phyloP scores from a whole-genome alignment of 2,888 invertebrate genomes.

The Venustoraphidia nigricollis region DNA sequence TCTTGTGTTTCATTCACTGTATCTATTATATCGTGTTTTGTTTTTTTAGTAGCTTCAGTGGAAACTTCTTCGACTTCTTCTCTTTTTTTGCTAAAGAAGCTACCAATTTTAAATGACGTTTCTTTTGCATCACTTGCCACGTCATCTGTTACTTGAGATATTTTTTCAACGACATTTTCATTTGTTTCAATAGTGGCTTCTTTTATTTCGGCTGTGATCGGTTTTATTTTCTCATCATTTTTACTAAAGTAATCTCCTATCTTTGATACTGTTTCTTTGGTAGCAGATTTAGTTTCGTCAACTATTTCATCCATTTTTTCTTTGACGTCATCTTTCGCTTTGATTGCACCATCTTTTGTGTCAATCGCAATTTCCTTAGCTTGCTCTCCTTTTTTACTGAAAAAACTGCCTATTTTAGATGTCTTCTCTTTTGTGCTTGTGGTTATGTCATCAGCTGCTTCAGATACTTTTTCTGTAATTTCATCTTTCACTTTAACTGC shows the following conservation, averaged over 20 bases:
- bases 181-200: conserved; percentile 6
- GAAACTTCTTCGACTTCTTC: background rate
- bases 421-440: background rate
- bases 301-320: conserved; percentile 3
- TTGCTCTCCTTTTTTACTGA: background rate
- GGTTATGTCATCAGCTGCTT: background rate
- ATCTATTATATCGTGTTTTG: background rate
- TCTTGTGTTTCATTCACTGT: background rate
- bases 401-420: too few species aligned
- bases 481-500: background rate
- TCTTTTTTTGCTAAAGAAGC: background rate
- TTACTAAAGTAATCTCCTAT: conserved; percentile 11
- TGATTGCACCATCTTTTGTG: conserved; percentile 3
- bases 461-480: background rate
- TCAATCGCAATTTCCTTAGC: conserved; percentile 6
- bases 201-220: background rate
- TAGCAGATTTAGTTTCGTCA: conserved; percentile 3
- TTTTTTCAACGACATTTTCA: conserved; percentile 1
- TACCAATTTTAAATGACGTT: background rate
- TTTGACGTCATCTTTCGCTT: background rate
- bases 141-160: background rate
- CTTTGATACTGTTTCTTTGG: conserved; percentile 9
- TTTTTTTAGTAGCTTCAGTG: background rate
- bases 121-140: background rate
- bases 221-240: background rate